Evolutionary conservation across 1,140 invertebrate species (phyloP).

Genomic region (Drosophila ercepeae): DNA sequence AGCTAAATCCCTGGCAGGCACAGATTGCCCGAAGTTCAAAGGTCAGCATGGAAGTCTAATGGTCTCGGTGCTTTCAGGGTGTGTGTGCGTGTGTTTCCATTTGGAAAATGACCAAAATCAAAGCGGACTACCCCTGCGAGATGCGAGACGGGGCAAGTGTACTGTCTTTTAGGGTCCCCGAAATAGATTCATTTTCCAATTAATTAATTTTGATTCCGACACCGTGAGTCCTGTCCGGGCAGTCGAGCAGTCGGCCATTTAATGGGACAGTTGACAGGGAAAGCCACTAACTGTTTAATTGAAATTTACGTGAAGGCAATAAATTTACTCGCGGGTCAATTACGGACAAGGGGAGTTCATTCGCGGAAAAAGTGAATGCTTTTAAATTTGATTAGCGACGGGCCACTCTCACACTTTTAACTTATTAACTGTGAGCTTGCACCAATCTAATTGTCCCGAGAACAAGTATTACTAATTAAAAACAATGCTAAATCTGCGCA

Average conservation of each 20-base stretch:
- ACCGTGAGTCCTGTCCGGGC: conserved; percentile 28
- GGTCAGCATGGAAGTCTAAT: conserved; percentile 30
- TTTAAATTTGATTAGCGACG: conserved; percentile 26
- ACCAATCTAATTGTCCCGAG: conserved; percentile 41
- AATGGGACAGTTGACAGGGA: conserved; percentile 64
- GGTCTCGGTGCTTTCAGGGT: background rate
- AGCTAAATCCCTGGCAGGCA: conserved; percentile 4
- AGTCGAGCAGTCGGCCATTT: conserved; percentile 34
- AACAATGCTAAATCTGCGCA: conserved; percentile 19
- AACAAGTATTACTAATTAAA: conserved; percentile 59
- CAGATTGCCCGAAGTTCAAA: conserved; percentile 32
- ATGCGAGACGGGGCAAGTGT: conserved; percentile 4
- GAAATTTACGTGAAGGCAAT: conserved; percentile 62
- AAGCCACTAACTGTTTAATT: conserved; percentile 74
- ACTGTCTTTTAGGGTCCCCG: conserved; percentile 11
- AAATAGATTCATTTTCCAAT: conserved; percentile 73
- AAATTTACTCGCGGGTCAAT: conserved; percentile 34
- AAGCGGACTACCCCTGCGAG: conserved; percentile 10
- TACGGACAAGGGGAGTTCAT: conserved; percentile 10
- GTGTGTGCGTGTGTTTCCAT: conserved; percentile 32
- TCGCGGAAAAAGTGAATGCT: conserved; percentile 12
- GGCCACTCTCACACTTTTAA: background rate
- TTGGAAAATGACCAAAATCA: conserved; percentile 44
- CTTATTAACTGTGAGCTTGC: conserved; percentile 1
- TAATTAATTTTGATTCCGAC: conserved; percentile 73